A percentile compares a stretch with the other conserved stretches of the same genome.
Evolutionary conservation across 2,113 vertebrate species (phyloP).

Genomic region (Stegostoma tigrinum): DNA sequence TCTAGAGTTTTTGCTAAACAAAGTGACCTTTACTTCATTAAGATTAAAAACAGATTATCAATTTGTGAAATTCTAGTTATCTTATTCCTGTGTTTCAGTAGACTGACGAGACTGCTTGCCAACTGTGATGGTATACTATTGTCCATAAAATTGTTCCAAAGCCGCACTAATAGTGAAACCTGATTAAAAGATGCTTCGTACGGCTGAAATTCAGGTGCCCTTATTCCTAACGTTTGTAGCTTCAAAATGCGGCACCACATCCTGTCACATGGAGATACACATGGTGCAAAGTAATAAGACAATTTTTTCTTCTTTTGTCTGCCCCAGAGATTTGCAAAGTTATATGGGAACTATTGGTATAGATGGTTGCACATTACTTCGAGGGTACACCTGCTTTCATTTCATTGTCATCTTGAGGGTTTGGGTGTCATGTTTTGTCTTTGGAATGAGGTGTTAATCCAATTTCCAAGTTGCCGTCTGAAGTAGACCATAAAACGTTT

Average conservation of each 20-base stretch:
- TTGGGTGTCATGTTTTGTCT: background rate
- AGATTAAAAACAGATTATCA: slow-evolving; percentile 31
- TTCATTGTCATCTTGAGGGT: background rate
- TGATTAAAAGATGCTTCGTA: background rate
- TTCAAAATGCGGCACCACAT: background rate
- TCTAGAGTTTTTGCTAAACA: slow-evolving; percentile 3
- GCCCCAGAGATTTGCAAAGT: background rate
- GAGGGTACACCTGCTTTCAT: background rate
- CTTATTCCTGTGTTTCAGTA: background rate
- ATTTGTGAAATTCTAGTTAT: slow-evolving; percentile 15
- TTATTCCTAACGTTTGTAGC: background rate
- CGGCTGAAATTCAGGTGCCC: background rate
- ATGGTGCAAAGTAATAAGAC: background rate
- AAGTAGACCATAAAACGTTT: background rate
- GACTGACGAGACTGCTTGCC: background rate
- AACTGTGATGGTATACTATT: background rate
- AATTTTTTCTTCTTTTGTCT: background rate
- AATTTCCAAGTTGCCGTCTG: background rate
- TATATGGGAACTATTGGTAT: background rate
- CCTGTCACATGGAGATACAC: background rate
- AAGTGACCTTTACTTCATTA: slow-evolving; percentile 35
- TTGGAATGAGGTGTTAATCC: background rate
- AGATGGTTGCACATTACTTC: background rate
- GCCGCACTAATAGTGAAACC: background rate
- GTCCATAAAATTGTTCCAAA: background rate